These are phyloP conservation scores for Euphonia xanthogaster DNA, from an alignment of 2,797 vertebrate species.

Conservation along the genomic window DNA sequence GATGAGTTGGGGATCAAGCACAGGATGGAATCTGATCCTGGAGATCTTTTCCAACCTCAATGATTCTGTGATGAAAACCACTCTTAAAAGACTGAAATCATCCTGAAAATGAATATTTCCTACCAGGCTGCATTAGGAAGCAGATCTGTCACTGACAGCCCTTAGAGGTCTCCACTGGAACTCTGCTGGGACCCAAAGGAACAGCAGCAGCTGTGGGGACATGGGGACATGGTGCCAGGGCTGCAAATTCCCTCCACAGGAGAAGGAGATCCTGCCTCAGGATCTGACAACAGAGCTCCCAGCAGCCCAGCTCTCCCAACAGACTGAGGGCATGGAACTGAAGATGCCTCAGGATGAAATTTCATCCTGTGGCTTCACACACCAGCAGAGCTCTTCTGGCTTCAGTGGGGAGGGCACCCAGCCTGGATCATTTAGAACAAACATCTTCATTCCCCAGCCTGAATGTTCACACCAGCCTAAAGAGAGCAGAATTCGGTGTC, in stretches of 20 bases:
- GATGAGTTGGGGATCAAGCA: fast-evolving
- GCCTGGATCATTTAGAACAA: not conserved
- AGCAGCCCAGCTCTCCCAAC: not conserved
- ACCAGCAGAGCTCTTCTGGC: not conserved
- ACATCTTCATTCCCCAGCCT: not conserved
- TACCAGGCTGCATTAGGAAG: not conserved
- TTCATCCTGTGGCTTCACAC: not conserved
- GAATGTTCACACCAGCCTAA: not conserved
- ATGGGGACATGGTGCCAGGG: not conserved
- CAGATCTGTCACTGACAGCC: not conserved
- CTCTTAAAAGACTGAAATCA: not conserved
- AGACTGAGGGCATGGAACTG: not conserved
- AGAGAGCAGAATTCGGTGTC: not conserved
- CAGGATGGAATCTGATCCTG: not conserved
- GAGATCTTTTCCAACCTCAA: not conserved
- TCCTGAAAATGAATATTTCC: not conserved
- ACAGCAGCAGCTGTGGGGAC: not conserved
- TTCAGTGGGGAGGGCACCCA: not conserved
- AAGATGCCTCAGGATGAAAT: slow-evolving; percentile 27
- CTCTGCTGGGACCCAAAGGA: not conserved
- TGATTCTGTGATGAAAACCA: not conserved
- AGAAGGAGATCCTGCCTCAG: not conserved
- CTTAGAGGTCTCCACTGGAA: not conserved
- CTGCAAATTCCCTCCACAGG: not conserved
- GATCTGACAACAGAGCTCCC: not conserved